Base-by-base conservation (phyloP, 2,797 vertebrate genomes). In the Myripristis murdjan region DNA sequence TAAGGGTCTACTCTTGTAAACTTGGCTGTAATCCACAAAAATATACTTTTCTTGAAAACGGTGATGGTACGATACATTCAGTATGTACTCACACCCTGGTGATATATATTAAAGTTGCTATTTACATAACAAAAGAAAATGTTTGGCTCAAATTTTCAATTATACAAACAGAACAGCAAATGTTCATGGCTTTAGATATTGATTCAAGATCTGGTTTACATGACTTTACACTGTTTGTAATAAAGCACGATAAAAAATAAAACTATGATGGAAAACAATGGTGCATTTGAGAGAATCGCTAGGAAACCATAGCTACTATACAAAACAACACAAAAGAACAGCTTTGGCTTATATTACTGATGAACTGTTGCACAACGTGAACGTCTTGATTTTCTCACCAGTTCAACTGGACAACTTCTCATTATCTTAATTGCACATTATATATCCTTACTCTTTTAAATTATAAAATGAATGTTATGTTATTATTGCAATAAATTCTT, bases 301-400 rank as follows among this genome's bases (percentile, higher is more conserved):
- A 89, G 92, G 93, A 95, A 95, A 96, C 87, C 52, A 95, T 95
- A 95, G 95, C 95, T 95, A 95, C 95, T 94, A 95, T 95, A 96
- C 89, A 93, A 94, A 94, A 95, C 95, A 95, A 91, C 87, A 90
- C 94, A 95, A 94, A 94, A 93, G 92, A 94, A 94, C 95, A 96
- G 95, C 97, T 99, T 99, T 99, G 97, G 97, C 97, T 98, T 98
- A 95, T 96, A 96, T 97, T 96, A 97, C 97, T 96, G 96, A 97
- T 96, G 96, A 95, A 95, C 95, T 97, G 95, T 96, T 96, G 94
- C 95, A 96, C 95, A 96, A 95, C 93, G 95, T 95, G 95, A 95
- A 96, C 81, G 73, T 76, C 74, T 86, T 82, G 87, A 87, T 85
- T 85, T 87, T 88, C 74, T 91, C 82, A 91, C 85, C 91, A 92